Percentiles rank a stretch among this genome's conserved stretches.
Evolutionary conservation across 2,113 vertebrate genomes (phyloP).

Genomic region (Macrotus californicus): DNA sequence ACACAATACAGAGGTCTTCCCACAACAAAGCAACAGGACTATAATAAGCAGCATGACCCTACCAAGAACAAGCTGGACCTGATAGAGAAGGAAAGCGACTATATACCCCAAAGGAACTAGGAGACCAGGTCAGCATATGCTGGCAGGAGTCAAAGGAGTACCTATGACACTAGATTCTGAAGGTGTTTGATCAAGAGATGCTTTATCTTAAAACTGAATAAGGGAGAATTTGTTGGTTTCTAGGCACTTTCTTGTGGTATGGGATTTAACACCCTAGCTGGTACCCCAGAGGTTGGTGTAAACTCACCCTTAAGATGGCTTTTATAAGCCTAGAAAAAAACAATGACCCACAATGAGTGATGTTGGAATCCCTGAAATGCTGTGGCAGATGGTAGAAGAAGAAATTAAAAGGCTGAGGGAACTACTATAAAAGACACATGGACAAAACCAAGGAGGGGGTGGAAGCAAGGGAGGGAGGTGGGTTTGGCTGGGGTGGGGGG

Average conservation of each 20-base stretch:
- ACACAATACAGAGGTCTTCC: background rate
- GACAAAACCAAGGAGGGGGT: too few relatives aligned
- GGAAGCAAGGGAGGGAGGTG: too few relatives aligned
- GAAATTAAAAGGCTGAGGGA: background rate
- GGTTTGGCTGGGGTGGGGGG: too few relatives aligned
- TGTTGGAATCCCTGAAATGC: background rate
- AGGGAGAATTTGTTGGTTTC: background rate
- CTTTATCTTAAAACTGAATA: background rate
- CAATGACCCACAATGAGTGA: background rate
- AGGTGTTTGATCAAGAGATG: background rate
- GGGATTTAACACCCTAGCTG: background rate
- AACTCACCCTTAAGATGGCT: background rate
- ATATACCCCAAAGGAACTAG: background rate
- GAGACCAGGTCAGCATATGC: background rate
- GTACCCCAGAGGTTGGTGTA: background rate
- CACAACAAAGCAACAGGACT: background rate
- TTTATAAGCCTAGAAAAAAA: background rate
- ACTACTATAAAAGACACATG: too few relatives aligned
- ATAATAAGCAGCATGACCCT: background rate
- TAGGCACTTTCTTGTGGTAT: background rate
- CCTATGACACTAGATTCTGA: background rate
- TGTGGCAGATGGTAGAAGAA: background rate
- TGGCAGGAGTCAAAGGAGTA: background rate
- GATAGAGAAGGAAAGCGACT: background rate
- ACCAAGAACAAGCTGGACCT: background rate